Conservation (phyloP, 2,888 invertebrate species). For the Globia sparganii region DNA sequence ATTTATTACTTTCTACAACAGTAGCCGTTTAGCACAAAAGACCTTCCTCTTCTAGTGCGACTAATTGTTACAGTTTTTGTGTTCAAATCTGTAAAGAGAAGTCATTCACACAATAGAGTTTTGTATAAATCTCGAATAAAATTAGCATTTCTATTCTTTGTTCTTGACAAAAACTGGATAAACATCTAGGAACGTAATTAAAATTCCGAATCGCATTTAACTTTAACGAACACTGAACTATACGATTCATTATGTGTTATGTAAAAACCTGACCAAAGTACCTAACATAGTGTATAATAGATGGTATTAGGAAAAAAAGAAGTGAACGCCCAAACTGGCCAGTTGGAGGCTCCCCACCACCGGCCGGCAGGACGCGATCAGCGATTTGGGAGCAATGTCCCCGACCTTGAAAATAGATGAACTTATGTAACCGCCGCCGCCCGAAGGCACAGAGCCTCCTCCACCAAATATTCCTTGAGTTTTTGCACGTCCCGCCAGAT, state of each 20-base stretch:
- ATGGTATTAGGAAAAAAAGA: slow-evolving; percentile 82
- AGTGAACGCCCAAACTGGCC: slow-evolving; percentile 85
- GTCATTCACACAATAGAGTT: slow-evolving; percentile 52
- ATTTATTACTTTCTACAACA: slow-evolving; percentile 75
- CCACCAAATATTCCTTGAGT: slow-evolving; percentile 86
- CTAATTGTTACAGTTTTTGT: slow-evolving; percentile 61
- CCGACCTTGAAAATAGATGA: slow-evolving; percentile 90
- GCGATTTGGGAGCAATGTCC: slow-evolving; percentile 90
- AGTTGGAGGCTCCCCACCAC: slow-evolving; percentile 80
- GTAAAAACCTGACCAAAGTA: slow-evolving; percentile 65
- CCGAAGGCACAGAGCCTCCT: slow-evolving; percentile 84
- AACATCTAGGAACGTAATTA: slow-evolving; percentile 63
- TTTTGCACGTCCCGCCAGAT: slow-evolving; percentile 86
- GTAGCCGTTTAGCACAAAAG: slow-evolving; percentile 73
- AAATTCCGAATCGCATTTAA: slow-evolving; percentile 61
- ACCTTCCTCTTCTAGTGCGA: slow-evolving; percentile 52
- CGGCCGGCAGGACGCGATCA: slow-evolving; percentile 85
- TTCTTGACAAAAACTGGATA: slow-evolving; percentile 50
- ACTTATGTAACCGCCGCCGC: slow-evolving; percentile 88
- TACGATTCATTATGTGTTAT: slow-evolving; percentile 59
- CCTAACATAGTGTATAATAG: slow-evolving; percentile 69
- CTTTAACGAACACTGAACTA: slow-evolving; percentile 55
- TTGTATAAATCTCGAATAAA: slow-evolving; percentile 57
- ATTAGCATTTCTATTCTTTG: slow-evolving; percentile 64
- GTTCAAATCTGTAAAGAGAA: slow-evolving; percentile 46